Conservation (phyloP, 2,113 vertebrate genomes). For the Pteruthius melanotis region DNA sequence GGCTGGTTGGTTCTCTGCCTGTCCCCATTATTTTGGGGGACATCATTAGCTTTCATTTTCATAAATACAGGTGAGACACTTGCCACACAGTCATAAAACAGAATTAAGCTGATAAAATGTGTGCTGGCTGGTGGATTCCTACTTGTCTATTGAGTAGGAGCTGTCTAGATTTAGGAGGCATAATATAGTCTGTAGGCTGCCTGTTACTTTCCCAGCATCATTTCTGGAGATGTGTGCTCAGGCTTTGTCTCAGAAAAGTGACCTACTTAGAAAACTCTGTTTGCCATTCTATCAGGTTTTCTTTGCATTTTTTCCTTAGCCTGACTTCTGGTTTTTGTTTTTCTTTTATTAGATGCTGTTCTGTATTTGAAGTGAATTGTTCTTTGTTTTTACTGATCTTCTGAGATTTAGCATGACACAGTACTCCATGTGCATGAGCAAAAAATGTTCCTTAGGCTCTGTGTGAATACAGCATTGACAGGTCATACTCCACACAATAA, state of each 20-base stretch:
- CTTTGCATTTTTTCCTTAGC: background rate
- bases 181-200: background rate
- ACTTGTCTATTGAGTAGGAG: background rate
- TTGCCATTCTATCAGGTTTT: background rate
- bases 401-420: background rate
- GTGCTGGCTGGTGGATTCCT: background rate
- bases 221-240: background rate
- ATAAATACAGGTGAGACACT: background rate
- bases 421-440: background rate
- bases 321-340: background rate
- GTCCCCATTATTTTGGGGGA: slow-evolving; percentile 26
- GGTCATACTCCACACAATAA: background rate
- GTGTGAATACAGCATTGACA: background rate
- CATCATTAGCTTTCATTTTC: background rate
- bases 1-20: background rate
- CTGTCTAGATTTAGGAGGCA: background rate
- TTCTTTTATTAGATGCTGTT: background rate
- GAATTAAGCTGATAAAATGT: background rate
- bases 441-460: background rate
- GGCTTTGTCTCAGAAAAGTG: background rate
- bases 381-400: background rate
- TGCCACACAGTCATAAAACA: background rate
- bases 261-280: background rate
- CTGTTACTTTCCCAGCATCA: background rate
- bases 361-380: background rate